phyloP scores from a whole-genome alignment of 2,888 invertebrate species.

The Stenotaenia linearis region DNA sequence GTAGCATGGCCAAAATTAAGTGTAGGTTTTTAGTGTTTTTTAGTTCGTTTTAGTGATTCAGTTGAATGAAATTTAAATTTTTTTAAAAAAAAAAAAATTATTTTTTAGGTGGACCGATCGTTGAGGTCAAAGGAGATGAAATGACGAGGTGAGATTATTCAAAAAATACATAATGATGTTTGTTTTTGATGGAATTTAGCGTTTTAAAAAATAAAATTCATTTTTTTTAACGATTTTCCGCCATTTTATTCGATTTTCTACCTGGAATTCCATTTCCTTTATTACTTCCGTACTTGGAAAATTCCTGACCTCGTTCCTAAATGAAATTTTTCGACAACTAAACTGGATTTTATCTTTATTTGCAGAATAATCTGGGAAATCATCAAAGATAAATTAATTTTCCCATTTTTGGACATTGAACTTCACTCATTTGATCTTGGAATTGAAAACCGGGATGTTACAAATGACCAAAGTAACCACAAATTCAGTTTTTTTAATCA shows the following conservation, averaged over 20 bases:
- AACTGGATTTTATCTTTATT: slow-evolving; percentile 27
- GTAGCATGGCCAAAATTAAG: slow-evolving; percentile 28
- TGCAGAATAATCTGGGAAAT: slow-evolving; percentile 93
- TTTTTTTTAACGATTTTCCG: too few species aligned
- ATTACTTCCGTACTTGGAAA: too few species aligned
- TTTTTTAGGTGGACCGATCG: slow-evolving; percentile 65
- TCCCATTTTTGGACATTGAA: slow-evolving; percentile 93
- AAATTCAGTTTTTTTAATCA: too few species aligned
- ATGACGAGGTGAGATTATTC: slow-evolving; percentile 59
- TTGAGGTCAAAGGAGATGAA: slow-evolving; percentile 90
- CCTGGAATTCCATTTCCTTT: too few species aligned
- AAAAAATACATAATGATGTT: too few species aligned
- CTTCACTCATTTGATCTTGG: slow-evolving; percentile 90
- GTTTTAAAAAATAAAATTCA: too few species aligned
- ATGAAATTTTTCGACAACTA: background rate
- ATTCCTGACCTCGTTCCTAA: background rate
- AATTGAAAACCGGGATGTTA: slow-evolving; percentile 88
- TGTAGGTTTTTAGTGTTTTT: background rate
- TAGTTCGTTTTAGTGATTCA: background rate
- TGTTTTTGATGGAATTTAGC: too few species aligned
- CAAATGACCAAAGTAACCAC: slow-evolving; percentile 77
- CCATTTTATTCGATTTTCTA: too few species aligned
- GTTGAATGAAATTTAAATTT: slow-evolving; percentile 24
- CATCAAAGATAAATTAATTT: slow-evolving; percentile 92
- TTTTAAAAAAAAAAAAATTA: too few species aligned